These are phyloP conservation scores for Phortica magna DNA, from an alignment of 2,888 invertebrate species.

Conservation along the genomic window DNA sequence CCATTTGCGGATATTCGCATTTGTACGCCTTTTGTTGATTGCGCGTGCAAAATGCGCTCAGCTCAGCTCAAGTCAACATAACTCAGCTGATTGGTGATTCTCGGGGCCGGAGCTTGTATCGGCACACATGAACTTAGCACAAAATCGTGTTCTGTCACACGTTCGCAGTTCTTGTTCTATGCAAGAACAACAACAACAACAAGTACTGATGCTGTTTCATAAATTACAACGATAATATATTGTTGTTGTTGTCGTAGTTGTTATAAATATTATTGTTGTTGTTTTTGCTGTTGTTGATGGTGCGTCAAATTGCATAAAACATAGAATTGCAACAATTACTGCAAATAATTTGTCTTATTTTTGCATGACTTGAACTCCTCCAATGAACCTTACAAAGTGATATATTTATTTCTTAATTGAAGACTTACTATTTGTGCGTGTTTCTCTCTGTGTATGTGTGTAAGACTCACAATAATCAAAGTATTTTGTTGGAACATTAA, in stretches of 20 bases:
- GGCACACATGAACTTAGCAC: too few relatives aligned
- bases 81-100: not conserved
- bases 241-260: conserved; percentile 34
- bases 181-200: not conserved
- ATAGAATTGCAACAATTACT: conserved; percentile 69
- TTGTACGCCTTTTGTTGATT: conserved; percentile 6
- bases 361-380: conserved; percentile 46
- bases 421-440: not conserved
- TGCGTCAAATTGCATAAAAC: conserved; percentile 68
- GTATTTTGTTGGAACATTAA: not conserved
- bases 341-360: conserved; percentile 48
- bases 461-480: too few relatives aligned
- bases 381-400: not conserved
- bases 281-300: too few relatives aligned
- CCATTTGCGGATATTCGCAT: conserved; percentile 11
- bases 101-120: not conserved
- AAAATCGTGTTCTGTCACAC: too few relatives aligned
- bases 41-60: conserved; percentile 42
- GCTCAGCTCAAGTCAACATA: conserved; percentile 1
- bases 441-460: too few relatives aligned
- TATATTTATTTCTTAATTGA: not conserved
- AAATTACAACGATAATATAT: conserved; percentile 57
- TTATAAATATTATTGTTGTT: conserved; percentile 2
- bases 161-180: conserved; percentile 43
- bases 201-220: conserved; percentile 54